These are phyloP conservation scores for Dipodomys ordii DNA, from an alignment of 2,113 vertebrate genomes.

Conservation along the genomic window DNA sequence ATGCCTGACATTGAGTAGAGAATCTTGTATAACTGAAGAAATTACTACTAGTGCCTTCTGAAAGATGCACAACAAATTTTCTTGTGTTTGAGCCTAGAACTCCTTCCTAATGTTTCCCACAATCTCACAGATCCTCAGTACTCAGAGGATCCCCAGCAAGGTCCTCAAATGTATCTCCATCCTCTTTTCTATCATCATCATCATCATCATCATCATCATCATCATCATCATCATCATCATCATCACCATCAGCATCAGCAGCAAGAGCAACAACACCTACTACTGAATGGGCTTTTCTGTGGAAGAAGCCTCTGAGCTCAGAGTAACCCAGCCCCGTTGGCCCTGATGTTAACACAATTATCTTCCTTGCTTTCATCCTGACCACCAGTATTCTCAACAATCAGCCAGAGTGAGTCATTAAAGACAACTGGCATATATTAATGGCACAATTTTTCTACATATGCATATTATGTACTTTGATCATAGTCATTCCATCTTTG, in stretches of 20 bases:
- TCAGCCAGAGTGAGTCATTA: not conserved
- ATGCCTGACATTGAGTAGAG: not conserved
- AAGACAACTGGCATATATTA: no score
- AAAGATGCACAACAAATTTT: not conserved
- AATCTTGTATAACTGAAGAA: not conserved
- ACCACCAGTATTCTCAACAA: slow-evolving; percentile 12
- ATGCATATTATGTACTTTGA: no score
- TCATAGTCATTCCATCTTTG: no score
- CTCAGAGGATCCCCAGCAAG: not conserved
- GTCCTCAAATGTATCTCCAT: not conserved
- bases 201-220: not conserved
- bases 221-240: not conserved
- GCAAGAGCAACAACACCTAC: not conserved
- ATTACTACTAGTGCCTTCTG: not conserved
- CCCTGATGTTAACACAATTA: not conserved
- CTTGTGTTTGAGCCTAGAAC: not conserved
- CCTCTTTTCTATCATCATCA: not conserved
- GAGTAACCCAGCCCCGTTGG: not conserved
- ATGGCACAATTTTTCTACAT: no score
- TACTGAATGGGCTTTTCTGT: not conserved
- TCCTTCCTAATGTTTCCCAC: not conserved
- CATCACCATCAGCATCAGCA: not conserved
- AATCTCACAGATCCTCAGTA: not conserved
- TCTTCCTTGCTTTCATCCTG: slow-evolving; percentile 1
- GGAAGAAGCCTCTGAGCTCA: slow-evolving; percentile 4